Evolutionary conservation across 2,797 vertebrate species (phyloP), one percentile per base, ranked within the genome.

Genomic region (Muraenolepis orangiensis): DNA sequence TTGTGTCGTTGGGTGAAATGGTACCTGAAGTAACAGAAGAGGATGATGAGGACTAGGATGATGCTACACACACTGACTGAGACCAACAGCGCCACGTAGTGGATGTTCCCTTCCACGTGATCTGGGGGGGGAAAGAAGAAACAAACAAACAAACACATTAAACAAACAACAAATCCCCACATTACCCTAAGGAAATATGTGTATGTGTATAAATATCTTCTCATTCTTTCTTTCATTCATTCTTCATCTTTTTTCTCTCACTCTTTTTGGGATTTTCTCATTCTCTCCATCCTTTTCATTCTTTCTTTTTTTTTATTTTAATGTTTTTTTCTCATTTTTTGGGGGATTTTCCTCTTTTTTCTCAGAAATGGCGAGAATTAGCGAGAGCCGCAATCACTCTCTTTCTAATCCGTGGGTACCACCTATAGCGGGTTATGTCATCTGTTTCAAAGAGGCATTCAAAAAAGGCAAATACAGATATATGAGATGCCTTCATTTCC

Each of bases 11-110:
- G 46, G 46, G 23, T n/a, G 40, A 86, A 13, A 0, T 13, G 38
- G 16, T 91, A 99, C 97, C 97, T 97, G 91, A 96, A 95, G 90
- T 98, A 99, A 91, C 94, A 98, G 91, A 98, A 95, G 82, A 97
- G 83, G 82, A 98, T 95, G 78, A 98, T 93, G 72, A 94, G 82
- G 70, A 92, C 92, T 81, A 98, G 89, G 23, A 98, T 93, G 69
- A 97, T 92, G 82, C 95, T 96, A 89, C 97, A 98, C 72, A 96
- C 93, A 23, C 91, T 93, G 77, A 96, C 92, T 0, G 97, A 98
- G 86, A 99, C 95, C 81, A 97, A 86, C 85, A 99, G 87, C 40
- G 95, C 96, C 88, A 96, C 94, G 78, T 97, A 94, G 85, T 98
- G 96, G 86, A 97, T 91, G 77, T 94, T 93, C 80, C 94, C 95